A percentile compares a stretch with the other conserved stretches of the same genome.
These are phyloP conservation scores for Jacana jacana DNA, from an alignment of 2,113 vertebrate species.

Conservation along the genomic window DNA sequence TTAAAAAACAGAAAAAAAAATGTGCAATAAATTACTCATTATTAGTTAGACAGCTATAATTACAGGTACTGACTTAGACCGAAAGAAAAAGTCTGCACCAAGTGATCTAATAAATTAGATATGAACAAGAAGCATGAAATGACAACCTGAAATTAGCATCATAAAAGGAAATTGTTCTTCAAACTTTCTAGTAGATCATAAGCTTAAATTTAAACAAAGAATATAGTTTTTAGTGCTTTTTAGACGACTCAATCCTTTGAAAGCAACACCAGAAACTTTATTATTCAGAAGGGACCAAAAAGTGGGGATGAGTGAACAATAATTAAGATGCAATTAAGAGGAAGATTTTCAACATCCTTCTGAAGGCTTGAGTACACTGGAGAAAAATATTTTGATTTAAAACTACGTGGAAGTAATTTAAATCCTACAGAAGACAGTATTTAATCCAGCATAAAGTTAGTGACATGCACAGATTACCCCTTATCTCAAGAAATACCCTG, in stretches of 20 bases:
- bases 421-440: not conserved
- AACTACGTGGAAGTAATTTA: not conserved
- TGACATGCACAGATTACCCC: not conserved
- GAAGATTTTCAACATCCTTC: slow-evolving; percentile 7
- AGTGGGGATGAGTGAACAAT: slow-evolving; percentile 1
- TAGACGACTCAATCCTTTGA: not conserved
- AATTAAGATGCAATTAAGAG: not conserved
- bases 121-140: not conserved
- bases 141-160: slow-evolving; percentile 41
- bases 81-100: not conserved
- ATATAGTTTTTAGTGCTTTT: not conserved
- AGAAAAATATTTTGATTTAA: not conserved
- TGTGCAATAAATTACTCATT: not conserved
- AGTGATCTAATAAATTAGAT: slow-evolving; percentile 20
- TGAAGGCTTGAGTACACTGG: not conserved
- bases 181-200: slow-evolving; percentile 12
- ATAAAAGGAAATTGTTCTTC: slow-evolving; percentile 24
- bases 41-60: slow-evolving; percentile 30
- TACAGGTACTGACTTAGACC: not conserved
- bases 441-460: not conserved
- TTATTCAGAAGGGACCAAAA: not conserved
- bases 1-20: not conserved
- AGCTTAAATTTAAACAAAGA: slow-evolving; percentile 18
- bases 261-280: not conserved
- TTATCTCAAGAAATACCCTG: not conserved